A percentile compares a stretch with the other conserved stretches of the same genome.
These are phyloP conservation scores for Triplophysa bombifrons DNA, from an alignment of 2,797 vertebrate genomes.

Conservation along the genomic window DNA sequence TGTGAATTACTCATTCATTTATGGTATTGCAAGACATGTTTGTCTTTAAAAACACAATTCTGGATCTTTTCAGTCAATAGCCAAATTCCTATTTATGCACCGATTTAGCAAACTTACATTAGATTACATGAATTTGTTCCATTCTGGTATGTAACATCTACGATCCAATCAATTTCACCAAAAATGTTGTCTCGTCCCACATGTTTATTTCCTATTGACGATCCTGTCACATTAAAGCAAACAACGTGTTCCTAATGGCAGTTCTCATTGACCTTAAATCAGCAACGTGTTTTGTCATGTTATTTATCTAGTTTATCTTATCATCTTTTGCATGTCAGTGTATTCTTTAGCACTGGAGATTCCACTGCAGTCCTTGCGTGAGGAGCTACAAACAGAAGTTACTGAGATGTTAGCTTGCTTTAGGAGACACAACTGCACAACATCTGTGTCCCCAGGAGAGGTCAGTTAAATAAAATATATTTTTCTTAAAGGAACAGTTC, in stretches of 20 bases:
- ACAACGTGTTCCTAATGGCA: neutral
- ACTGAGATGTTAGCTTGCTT: slow-evolving; percentile 75
- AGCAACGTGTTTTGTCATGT: neutral
- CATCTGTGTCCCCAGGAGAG: slow-evolving; percentile 75
- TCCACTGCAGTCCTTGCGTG: slow-evolving; percentile 76
- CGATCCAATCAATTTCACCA: too few species aligned
- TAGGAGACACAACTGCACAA: slow-evolving; percentile 77
- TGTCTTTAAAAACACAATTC: too few species aligned
- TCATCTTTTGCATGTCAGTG: slow-evolving; percentile 61
- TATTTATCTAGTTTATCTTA: neutral
- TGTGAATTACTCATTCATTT: too few species aligned
- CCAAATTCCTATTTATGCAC: too few species aligned
- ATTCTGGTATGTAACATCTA: too few species aligned
- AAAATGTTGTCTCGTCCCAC: too few species aligned
- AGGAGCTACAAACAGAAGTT: slow-evolving; percentile 75
- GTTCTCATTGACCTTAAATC: neutral
- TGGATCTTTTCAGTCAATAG: too few species aligned
- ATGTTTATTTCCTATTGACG: too few species aligned
- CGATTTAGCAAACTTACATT: too few species aligned
- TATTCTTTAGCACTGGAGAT: slow-evolving; percentile 73
- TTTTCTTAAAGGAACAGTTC: neutral
- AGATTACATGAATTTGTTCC: too few species aligned
- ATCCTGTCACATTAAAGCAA: neutral
- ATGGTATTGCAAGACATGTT: too few species aligned
- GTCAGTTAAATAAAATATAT: slow-evolving; percentile 51